These are phyloP conservation scores for Tupaia chinensis DNA, from an alignment of 2,113 vertebrate species.

Conservation along the genomic window DNA sequence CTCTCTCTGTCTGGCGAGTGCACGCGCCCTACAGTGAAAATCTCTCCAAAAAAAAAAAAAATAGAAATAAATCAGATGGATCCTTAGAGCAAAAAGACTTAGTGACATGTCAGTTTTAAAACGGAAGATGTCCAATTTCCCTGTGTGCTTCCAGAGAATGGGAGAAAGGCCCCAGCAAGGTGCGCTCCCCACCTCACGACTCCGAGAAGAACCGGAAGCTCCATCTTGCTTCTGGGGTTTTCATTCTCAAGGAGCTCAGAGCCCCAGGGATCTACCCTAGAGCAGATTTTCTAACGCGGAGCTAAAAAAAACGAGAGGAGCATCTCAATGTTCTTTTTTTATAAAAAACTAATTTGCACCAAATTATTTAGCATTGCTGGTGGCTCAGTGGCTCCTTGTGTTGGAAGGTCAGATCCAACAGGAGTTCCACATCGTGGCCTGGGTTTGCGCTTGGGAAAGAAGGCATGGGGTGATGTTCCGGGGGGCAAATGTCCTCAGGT, in stretches of 20 bases:
- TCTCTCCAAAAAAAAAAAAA: too few relatives aligned
- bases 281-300: neutral
- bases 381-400: neutral
- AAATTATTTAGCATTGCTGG: neutral
- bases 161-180: accelerated
- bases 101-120: neutral
- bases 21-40: too few relatives aligned
- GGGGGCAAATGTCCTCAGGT: neutral
- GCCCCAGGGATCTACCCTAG: accelerated
- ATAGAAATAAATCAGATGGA: neutral
- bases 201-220: neutral
- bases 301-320: neutral
- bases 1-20: too few relatives aligned
- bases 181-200: neutral
- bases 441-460: neutral
- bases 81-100: neutral
- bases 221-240: neutral
- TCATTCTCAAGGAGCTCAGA: neutral
- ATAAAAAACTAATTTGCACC: neutral
- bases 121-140: neutral
- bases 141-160: accelerated
- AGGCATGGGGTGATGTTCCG: accelerated
- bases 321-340: accelerated
- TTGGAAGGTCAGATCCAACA: neutral
- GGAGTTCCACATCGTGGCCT: neutral